Conservation (phyloP, 2,888 invertebrate genomes). For the Busseola fusca region DNA sequence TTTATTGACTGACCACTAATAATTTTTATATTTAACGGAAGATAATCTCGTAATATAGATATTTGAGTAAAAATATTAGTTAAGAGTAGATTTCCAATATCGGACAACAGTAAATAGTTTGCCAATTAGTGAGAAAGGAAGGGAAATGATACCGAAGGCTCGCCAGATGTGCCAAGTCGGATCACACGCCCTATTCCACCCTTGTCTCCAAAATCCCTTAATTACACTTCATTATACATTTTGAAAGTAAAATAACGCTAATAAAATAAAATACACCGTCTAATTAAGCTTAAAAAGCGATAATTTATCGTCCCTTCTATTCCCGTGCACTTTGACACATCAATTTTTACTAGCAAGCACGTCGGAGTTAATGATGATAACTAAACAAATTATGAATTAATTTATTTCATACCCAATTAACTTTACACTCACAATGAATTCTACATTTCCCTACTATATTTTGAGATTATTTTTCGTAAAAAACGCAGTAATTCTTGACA, state of each 20-base stretch:
- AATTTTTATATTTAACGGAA: conserved; percentile 13
- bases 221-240: conserved; percentile 44
- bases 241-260: conserved; percentile 58
- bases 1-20: conserved; percentile 1
- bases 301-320: conserved; percentile 79
- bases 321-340: conserved; percentile 83
- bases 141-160: conserved; percentile 66
- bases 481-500: conserved; percentile 85
- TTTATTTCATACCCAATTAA: conserved; percentile 65
- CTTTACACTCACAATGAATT: conserved; percentile 62
- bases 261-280: conserved; percentile 64
- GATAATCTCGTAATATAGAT: conserved; percentile 31
- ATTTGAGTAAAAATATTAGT: conserved; percentile 8
- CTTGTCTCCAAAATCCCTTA: conserved; percentile 41
- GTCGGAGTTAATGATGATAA: conserved; percentile 38
- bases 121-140: conserved; percentile 73
- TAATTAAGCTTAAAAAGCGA: conserved; percentile 71
- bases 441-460: conserved; percentile 75
- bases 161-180: conserved; percentile 79
- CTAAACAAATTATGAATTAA: conserved; percentile 27
- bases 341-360: conserved; percentile 70
- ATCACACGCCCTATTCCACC: conserved; percentile 71
- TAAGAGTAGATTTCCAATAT: conserved; percentile 10
- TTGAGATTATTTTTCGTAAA: conserved; percentile 73
- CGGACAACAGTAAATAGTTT: conserved; percentile 62